Base-by-base conservation (phyloP, 1,140 invertebrate species). In the Cheumatopsyche charites region DNA sequence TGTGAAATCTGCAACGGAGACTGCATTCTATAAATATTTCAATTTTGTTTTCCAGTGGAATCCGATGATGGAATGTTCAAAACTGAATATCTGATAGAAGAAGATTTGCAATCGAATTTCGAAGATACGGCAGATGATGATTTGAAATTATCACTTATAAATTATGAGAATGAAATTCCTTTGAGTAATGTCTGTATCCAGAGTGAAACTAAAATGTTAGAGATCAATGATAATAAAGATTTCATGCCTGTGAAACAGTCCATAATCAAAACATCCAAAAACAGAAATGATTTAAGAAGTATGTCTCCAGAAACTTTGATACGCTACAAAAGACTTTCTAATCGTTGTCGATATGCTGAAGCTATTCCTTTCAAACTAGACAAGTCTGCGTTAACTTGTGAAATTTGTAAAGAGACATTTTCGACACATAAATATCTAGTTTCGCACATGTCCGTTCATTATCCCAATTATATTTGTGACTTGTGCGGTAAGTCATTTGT, bases 401-500 rank as follows among this genome's bases (percentile, higher is more conserved):
- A 68, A 29, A 9, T 74, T 0, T 74, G 73, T 58, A 41, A 29
- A 11, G 70, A 74, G 55, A 17, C 65, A 23, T 74, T 74, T 58
- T 45, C 73, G 13, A 68, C 65, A 13, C 69, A 74, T 45, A 74
- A 68, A 63, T 41, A 36, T 13, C 58, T 74, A 19, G 55, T 74
- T 9, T 62, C 58, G 2, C 73, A 74, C 19, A 74, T 74, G 73
- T 23, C 69, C 12, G 15, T 49, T 1, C 73, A 74, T 68, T 74
- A 68, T 65, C 69, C 73, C 2, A 74, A 74, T 29, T 42, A 52
- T 47, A 58, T 74, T 7, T 74, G 73, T 47, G 52, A 67, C 52
- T 47, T 74, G 12, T 74, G 73, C 25, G 73, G 73, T 42, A 74
- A 74, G 49, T 45, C 47, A 17, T 71, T 63, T 29, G 65, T 74